Base-by-base conservation (phyloP, 2,888 invertebrate species). In the Crioceris asparagi region DNA sequence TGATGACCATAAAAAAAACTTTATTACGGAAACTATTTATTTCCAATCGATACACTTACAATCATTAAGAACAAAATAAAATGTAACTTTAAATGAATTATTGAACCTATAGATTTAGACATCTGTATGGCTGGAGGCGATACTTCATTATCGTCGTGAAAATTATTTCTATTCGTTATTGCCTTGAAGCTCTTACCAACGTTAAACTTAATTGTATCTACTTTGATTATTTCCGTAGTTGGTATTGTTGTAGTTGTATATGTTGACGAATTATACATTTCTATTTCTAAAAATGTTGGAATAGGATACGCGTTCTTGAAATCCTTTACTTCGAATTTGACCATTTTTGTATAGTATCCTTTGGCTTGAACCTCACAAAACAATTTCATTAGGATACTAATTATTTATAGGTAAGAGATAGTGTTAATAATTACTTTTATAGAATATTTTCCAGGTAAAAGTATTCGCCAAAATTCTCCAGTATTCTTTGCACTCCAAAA, bases 391-490 rank as follows among this genome's bases (percentile, higher is more conserved):
- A 37, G 5, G 3, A 36, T 34, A 12, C 17, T 14, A 26, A 33
- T 40, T 51, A 71, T 72, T 62, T 72, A 63, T 16, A 79, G 51
- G 17, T 59, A n/a, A n/a, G n/a, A n/a, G n/a, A n/a, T n/a, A n/a
- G n/a, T n/a, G n/a, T n/a, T n/a, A n/a, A n/a, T n/a, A n/a, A n/a
- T n/a, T n/a, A n/a, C n/a, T n/a, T n/a, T n/a, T n/a, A n/a, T n/a
- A n/a, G n/a, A 62, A 56, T 79, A 79, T 16, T 55, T 54, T 43
- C 77, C 78, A 2, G 78, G 77, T 35, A 77, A 55, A 6, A 79
- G 59, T 29, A 79, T 64, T 47, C 77, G 66, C 76, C 76, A 79
- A 58, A 71, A 79, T 57, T 77, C 77, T 34, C 79, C 80, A 53
- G 68, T 62, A 50, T 64, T 60, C 50, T 64, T 62, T 27, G 68